These are phyloP conservation scores for Camponotus floridanus DNA, from an alignment of 1,140 invertebrate genomes.

Conservation along the genomic window DNA sequence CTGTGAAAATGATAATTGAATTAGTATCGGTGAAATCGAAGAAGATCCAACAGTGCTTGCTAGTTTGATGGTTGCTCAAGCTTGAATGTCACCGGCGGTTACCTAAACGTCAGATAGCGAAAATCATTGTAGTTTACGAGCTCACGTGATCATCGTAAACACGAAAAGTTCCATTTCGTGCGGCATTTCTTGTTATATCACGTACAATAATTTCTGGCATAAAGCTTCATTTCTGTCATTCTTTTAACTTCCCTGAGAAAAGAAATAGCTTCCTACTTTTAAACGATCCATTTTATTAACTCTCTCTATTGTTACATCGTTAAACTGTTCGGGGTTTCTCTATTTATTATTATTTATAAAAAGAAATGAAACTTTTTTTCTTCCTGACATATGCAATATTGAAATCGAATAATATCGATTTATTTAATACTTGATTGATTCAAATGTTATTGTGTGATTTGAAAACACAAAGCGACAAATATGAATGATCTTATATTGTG, in stretches of 20 bases:
- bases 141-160: slow-evolving; percentile 39
- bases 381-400: neutral
- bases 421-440: neutral
- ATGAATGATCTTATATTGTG: neutral
- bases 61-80: slow-evolving; percentile 24
- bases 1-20: neutral
- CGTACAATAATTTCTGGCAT: slow-evolving; percentile 59
- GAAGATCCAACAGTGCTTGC: neutral
- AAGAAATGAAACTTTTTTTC: neutral
- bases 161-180: slow-evolving; percentile 32
- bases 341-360: neutral
- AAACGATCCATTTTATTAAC: slow-evolving; percentile 5
- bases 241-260: neutral
- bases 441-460: neutral
- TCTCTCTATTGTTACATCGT: neutral
- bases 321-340: neutral
- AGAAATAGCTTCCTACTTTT: neutral
- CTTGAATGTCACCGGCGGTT: neutral
- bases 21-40: slow-evolving; percentile 12
- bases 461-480: neutral
- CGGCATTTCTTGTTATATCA: slow-evolving; percentile 49
- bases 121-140: slow-evolving; percentile 46
- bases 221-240: neutral
- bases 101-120: slow-evolving; percentile 13
- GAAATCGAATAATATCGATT: neutral